These are phyloP conservation scores for Odontomachus brunneus DNA, from an alignment of 1,140 invertebrate genomes.

Conservation along the genomic window DNA sequence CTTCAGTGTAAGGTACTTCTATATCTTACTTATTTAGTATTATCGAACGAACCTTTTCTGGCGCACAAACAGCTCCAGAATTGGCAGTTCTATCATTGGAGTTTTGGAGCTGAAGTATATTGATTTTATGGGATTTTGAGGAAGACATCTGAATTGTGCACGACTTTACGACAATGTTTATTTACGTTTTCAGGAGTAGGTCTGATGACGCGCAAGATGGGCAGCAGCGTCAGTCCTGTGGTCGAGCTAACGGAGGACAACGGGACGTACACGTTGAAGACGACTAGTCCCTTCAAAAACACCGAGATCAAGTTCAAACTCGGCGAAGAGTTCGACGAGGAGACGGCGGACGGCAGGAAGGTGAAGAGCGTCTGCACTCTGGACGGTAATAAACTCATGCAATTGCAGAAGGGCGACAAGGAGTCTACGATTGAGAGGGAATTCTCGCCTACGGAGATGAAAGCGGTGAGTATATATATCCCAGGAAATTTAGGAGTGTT, in stretches of 20 bases:
- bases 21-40: background rate
- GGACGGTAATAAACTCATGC: conserved; percentile 89
- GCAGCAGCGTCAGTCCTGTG: conserved; percentile 89
- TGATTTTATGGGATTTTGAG: no score
- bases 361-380: conserved; percentile 90
- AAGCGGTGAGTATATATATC: conserved; percentile 85
- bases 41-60: no score
- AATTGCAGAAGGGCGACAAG: conserved; percentile 89
- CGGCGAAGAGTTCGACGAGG: conserved; percentile 94
- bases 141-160: background rate
- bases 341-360: conserved; percentile 93
- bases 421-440: conserved; percentile 88
- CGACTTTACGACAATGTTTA: background rate
- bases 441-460: conserved; percentile 90
- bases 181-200: conserved; percentile 89
- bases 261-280: conserved; percentile 90
- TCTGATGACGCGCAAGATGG: conserved; percentile 91
- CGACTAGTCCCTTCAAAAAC: conserved; percentile 94
- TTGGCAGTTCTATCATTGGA: no score
- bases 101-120: no score
- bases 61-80: no score
- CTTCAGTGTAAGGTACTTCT: background rate
- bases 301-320: conserved; percentile 92
- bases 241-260: conserved; percentile 90
- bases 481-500: background rate